Evolutionary conservation across 1,140 invertebrate species (phyloP), one percentile per base, ranked within the genome.

Genomic region (Pseudomyrmex concolor): DNA sequence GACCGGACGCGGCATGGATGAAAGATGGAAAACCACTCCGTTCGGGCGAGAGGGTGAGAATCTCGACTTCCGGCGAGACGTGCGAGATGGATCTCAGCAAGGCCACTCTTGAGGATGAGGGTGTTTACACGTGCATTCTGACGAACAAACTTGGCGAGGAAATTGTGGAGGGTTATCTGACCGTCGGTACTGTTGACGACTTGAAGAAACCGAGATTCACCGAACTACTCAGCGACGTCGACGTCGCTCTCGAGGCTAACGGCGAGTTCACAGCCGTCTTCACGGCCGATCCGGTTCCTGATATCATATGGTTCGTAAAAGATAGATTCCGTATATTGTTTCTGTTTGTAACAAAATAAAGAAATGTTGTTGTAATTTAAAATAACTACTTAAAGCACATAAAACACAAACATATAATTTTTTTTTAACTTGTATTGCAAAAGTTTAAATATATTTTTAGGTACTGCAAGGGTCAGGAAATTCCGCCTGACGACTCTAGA

Each of bases 1-100:
- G 96, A 82, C 97, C 97, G 0, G 96, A 96, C 59, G 96, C 96
- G 3, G 96, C 96, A 89, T 98, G 98, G 97, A 96, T 95, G 15
- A 96, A 97, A 74, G 95, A 98, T 89, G 97, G 96, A 4, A 94
- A 96, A 84, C 95, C 95, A 25, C 92, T 97, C 2, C 95, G 95
- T 60, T 87, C 95, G 0, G 94, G 96, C 25, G 95, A 96, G 22
- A 95, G 95, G 76, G 94, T 96, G 5, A 96, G 96, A 63, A 95
- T 97, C 9, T 94, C 94, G 7, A 96, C 96, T 34, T 95, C 96
- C 17, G 97, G 96, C 5, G 96, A 97, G 78, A 95, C 95, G 19
- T 98, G 97, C 91, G 96, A 96, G 77, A 91, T 98, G 80, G 96
- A 96, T 71, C 95, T 97, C 1, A 94, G 95, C 19, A 96, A 96